A percentile compares a stretch with the other conserved stretches of the same genome.
phyloP scores from a whole-genome alignment of 2,888 invertebrate genomes.

The Anthoptus insignis region DNA sequence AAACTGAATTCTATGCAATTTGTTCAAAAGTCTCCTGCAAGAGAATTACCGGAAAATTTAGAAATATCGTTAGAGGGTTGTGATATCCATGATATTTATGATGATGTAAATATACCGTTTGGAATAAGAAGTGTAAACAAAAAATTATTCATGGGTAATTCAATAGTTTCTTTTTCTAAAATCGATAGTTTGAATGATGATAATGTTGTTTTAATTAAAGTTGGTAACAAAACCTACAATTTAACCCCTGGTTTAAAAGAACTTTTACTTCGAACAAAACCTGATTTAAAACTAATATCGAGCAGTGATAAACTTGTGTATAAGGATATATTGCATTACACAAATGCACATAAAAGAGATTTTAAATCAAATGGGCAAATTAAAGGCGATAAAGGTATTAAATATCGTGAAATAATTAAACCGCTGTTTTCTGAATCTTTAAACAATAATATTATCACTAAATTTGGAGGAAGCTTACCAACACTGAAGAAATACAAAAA shows the following conservation, averaged over 20 bases:
- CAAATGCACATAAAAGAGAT: constrained; percentile 42
- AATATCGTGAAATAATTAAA: constrained; percentile 35
- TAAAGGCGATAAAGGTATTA: constrained; percentile 38
- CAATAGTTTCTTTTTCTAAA: constrained; percentile 14
- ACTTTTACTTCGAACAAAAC: constrained; percentile 11
- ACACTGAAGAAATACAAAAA: constrained; percentile 38
- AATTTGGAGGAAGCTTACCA: constrained; percentile 28
- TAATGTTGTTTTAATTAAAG: not conserved
- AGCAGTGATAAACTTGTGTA: constrained; percentile 11
- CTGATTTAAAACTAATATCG: constrained; percentile 4
- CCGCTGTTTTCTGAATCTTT: constrained; percentile 14
- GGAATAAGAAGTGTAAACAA: constrained; percentile 21
- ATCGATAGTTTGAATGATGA: not conserved
- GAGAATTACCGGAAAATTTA: constrained; percentile 9
- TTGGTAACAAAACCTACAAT: constrained; percentile 1
- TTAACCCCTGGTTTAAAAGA: constrained; percentile 8
- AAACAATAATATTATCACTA: constrained; percentile 5
- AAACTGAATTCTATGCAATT: constrained; percentile 9
- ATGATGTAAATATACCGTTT: constrained; percentile 23
- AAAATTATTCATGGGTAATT: constrained; percentile 13
- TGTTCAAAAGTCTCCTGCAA: not conserved
- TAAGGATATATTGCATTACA: constrained; percentile 5
- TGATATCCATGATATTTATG: constrained; percentile 22
- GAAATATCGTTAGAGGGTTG: constrained; percentile 18
- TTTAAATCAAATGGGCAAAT: constrained; percentile 39